These are phyloP conservation scores for Brevimyrus niger DNA, from an alignment of 2,113 vertebrate genomes.

Conservation along the genomic window DNA sequence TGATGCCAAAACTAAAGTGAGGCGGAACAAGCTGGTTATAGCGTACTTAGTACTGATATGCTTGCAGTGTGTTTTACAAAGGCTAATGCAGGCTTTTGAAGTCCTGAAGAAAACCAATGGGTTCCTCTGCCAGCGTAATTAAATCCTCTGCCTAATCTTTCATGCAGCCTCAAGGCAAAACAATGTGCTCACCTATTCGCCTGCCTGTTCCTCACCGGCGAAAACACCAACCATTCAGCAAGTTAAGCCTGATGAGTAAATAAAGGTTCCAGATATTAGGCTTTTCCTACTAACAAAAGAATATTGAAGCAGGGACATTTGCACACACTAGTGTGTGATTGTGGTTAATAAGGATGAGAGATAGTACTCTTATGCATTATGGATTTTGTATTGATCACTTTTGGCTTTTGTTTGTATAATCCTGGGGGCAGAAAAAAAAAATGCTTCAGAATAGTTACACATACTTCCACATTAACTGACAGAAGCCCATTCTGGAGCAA, in stretches of 20 bases:
- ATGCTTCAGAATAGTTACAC: not conserved
- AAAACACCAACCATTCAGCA: not conserved
- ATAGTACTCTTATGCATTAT: not conserved
- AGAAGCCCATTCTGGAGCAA: not conserved
- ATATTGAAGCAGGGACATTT: not conserved
- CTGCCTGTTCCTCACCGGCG: not conserved
- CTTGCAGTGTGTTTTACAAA: constrained; percentile 9
- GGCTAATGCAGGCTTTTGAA: constrained; percentile 12
- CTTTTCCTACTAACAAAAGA: not conserved
- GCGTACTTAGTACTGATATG: not conserved
- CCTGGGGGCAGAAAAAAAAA: not conserved
- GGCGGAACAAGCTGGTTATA: constrained; percentile 13
- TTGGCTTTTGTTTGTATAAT: not conserved
- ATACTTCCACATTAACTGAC: not conserved
- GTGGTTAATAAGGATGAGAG: not conserved
- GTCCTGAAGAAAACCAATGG: constrained; percentile 2
- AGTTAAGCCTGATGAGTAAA: not conserved
- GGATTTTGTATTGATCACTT: not conserved
- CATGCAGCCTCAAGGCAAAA: not conserved
- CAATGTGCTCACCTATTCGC: not conserved
- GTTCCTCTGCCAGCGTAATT: not conserved
- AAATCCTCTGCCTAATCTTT: constrained; percentile 16
- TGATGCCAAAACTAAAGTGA: constrained; percentile 4
- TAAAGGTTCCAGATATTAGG: not conserved
- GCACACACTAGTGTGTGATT: not conserved